Conservation (phyloP, 2,888 invertebrate species). For the Dynastes grantii region DNA sequence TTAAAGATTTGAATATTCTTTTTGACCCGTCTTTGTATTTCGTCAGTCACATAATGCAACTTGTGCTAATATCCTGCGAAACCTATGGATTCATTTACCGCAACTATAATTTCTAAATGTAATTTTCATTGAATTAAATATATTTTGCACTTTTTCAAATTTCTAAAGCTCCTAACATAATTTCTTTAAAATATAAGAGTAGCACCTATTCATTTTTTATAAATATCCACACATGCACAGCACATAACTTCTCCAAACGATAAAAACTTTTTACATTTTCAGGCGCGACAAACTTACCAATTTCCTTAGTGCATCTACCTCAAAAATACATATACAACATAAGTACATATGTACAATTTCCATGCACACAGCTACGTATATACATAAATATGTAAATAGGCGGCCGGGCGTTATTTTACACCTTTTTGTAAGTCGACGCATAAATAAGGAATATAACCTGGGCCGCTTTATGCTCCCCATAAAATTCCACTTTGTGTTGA, state of each 20-base stretch:
- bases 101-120: too few species aligned
- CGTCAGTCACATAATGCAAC: too few species aligned
- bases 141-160: too few species aligned
- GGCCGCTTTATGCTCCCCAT: conserved; percentile 67
- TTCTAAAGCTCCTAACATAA: too few species aligned
- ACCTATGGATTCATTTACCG: too few species aligned
- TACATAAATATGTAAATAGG: conserved; percentile 48
- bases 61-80: too few species aligned
- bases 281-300: conserved; percentile 14
- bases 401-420: conserved; percentile 64
- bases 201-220: too few species aligned
- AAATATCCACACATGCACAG: background rate
- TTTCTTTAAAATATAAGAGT: too few species aligned
- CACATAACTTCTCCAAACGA: background rate
- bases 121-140: too few species aligned
- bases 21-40: too few species aligned
- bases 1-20: too few species aligned
- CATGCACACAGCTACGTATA: background rate
- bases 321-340: background rate
- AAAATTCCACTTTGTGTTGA: conserved; percentile 70
- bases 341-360: conserved; percentile 2
- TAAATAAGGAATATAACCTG: conserved; percentile 69
- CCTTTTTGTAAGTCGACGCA: conserved; percentile 66
- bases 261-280: background rate
- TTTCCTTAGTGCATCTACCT: conserved; percentile 11